phyloP scores from a whole-genome alignment of 2,888 invertebrate genomes.

The Acronicta psi region DNA sequence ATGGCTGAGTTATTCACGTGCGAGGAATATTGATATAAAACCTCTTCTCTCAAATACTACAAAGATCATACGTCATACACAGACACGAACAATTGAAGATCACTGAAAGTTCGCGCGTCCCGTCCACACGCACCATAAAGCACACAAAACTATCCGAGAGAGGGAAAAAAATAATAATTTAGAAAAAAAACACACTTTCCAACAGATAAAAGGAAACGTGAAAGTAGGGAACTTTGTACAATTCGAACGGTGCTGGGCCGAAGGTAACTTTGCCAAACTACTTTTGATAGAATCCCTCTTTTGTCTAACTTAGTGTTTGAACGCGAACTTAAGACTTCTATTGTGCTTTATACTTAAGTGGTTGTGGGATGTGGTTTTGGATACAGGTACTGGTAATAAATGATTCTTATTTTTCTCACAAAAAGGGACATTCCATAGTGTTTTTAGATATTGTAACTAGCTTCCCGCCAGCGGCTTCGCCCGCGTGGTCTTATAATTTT shows the following conservation, averaged over 20 bases:
- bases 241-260: conserved; percentile 78
- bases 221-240: conserved; percentile 85
- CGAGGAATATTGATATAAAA: background rate
- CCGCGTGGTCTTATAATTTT: no score
- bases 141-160: conserved; percentile 59
- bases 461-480: no score
- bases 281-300: conserved; percentile 81
- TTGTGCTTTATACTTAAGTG: conserved; percentile 61
- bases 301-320: conserved; percentile 86
- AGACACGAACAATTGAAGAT: conserved; percentile 9
- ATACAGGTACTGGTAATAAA: conserved; percentile 64
- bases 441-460: no score
- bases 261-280: conserved; percentile 79
- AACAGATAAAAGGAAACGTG: conserved; percentile 84
- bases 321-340: conserved; percentile 73
- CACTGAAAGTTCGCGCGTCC: conserved; percentile 59
- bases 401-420: no score
- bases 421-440: no score
- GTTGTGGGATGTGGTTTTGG: conserved; percentile 50
- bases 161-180: conserved; percentile 83
- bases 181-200: conserved; percentile 78
- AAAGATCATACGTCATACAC: conserved; percentile 23
- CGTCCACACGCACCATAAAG: conserved; percentile 75
- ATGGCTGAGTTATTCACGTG: background rate
- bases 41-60: background rate